phyloP scores from a whole-genome alignment of 2,797 vertebrate species.

The Premnoplex brunnescens region DNA sequence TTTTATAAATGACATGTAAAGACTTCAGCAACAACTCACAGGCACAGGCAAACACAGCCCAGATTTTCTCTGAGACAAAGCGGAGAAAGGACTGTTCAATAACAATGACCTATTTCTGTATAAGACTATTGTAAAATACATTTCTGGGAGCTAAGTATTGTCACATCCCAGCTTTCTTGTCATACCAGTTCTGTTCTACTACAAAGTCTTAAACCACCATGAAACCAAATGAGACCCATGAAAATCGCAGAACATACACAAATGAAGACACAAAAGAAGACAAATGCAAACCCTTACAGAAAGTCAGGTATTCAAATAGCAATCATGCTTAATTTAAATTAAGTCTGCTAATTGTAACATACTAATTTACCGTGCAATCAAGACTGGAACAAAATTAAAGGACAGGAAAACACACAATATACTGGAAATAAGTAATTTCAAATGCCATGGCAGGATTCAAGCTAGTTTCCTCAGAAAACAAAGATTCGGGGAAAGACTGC shows the following conservation, averaged over 20 bases:
- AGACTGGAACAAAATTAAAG: constrained; percentile 1
- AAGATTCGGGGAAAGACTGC: background rate
- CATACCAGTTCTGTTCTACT: background rate
- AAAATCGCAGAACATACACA: background rate
- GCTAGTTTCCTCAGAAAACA: background rate
- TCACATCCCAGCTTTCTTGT: background rate
- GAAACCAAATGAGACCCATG: background rate
- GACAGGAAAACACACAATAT: constrained; percentile 19
- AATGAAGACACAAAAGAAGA: background rate
- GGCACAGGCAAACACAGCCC: background rate
- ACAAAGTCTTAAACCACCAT: background rate
- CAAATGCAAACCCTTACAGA: background rate
- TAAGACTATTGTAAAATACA: background rate
- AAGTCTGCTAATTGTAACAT: constrained; percentile 28
- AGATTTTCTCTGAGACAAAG: background rate
- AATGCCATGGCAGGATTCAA: background rate
- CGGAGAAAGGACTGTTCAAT: background rate
- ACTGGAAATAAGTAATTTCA: constrained; percentile 10
- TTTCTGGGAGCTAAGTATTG: background rate
- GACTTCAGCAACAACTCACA: background rate
- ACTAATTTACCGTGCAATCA: constrained; percentile 26
- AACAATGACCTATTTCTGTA: background rate
- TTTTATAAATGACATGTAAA: background rate
- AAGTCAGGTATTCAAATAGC: constrained; percentile 8
- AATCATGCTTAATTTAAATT: constrained; percentile 42